These are phyloP conservation scores for Leptothorax acervorum DNA, from an alignment of 2,888 invertebrate genomes.

Conservation along the genomic window DNA sequence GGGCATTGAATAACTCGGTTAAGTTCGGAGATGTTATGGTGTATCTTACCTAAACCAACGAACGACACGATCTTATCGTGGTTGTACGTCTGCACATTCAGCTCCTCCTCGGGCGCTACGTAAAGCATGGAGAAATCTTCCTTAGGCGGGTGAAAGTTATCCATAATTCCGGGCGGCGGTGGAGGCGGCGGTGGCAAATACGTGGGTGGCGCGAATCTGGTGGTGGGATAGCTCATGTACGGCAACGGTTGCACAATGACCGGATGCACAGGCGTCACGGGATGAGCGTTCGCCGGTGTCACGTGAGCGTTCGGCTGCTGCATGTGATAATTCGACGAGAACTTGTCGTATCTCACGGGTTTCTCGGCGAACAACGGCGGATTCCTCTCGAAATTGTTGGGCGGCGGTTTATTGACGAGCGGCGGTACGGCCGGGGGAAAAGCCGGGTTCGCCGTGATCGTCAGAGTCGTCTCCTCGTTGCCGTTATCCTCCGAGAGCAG, in stretches of 20 bases:
- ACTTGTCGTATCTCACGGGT: constrained; percentile 71
- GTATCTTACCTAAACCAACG: constrained; percentile 88
- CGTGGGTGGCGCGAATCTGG: constrained; percentile 76
- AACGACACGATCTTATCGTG: constrained; percentile 89
- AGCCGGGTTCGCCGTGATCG: constrained; percentile 63
- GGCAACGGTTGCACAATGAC: constrained; percentile 79
- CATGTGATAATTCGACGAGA: constrained; percentile 70
- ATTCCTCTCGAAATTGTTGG: constrained; percentile 78
- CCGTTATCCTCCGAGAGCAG: constrained; percentile 85
- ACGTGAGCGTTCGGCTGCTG: constrained; percentile 71
- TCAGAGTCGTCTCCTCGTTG: constrained; percentile 70
- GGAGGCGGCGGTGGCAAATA: constrained; percentile 74
- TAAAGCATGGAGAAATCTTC: constrained; percentile 86
- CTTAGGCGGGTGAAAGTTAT: constrained; percentile 81
- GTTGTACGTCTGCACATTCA: constrained; percentile 86
- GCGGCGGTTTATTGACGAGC: constrained; percentile 75
- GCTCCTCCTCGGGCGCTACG: constrained; percentile 84
- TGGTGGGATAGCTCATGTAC: constrained; percentile 78
- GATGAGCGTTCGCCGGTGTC: constrained; percentile 66
- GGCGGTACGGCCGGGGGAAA: constrained; percentile 71
- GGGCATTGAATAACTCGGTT: neutral
- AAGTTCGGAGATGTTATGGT: neutral
- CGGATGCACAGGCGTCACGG: constrained; percentile 75
- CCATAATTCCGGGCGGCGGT: constrained; percentile 78
- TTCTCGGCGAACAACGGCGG: constrained; percentile 75